A percentile compares a stretch with the other conserved stretches of the same genome.
phyloP scores from a whole-genome alignment of 2,888 invertebrate genomes.

The Xestoiulus laeticollis region DNA sequence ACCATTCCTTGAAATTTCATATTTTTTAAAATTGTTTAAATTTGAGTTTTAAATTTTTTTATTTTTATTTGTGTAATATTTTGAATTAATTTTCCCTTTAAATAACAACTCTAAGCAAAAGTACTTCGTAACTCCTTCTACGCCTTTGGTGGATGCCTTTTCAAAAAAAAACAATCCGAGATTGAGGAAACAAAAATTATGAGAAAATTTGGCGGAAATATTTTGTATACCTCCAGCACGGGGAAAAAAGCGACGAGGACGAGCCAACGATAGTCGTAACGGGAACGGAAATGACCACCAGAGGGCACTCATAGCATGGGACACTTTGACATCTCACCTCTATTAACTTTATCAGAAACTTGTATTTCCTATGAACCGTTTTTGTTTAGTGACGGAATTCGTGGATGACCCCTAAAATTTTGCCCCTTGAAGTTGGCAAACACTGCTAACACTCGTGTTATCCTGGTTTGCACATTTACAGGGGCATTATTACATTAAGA shows the following conservation, averaged over 20 bases:
- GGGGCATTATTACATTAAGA: neutral
- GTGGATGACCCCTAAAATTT: no score
- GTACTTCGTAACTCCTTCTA: no score
- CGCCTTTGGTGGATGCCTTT: constrained; percentile 48
- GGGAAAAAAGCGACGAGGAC: neutral
- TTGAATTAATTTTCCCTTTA: no score
- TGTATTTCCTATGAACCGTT: no score
- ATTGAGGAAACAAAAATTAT: neutral
- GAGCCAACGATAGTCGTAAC: neutral
- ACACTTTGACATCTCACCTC: neutral
- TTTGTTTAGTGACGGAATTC: no score
- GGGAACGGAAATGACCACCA: neutral
- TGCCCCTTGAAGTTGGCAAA: neutral
- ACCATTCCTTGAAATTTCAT: no score
- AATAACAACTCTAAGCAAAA: no score
- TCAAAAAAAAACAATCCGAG: constrained; percentile 29
- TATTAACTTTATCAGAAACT: no score
- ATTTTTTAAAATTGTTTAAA: no score
- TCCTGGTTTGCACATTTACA: neutral
- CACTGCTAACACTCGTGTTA: neutral
- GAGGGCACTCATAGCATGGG: neutral
- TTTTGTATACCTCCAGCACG: neutral
- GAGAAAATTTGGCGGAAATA: neutral
- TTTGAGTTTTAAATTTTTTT: no score
- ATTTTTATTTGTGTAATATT: no score